Percentiles rank a stretch among this genome's conserved stretches.
phyloP scores from a whole-genome alignment of 2,797 vertebrate species.

The Halcyon leucocephala region DNA sequence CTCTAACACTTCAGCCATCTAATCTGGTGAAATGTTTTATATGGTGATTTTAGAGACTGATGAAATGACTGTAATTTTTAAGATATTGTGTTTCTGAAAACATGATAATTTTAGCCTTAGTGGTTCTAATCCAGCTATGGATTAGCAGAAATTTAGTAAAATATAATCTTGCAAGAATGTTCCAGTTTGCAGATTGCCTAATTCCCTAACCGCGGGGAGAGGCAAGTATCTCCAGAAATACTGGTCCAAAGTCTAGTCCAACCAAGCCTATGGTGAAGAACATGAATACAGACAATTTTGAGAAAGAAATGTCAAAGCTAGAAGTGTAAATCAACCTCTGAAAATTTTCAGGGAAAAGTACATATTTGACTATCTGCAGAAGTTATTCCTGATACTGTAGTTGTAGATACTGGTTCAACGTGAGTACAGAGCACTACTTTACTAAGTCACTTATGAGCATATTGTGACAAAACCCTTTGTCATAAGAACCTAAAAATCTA shows the following conservation, averaged over 20 bases:
- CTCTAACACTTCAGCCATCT: not conserved
- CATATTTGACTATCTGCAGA: constrained; percentile 9
- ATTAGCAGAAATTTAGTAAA: not conserved
- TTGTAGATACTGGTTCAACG: fast-evolving
- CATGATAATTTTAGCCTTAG: not conserved
- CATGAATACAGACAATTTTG: not conserved
- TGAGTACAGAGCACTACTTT: not conserved
- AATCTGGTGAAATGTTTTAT: not conserved
- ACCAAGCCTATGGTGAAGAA: not conserved
- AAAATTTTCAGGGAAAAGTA: not conserved
- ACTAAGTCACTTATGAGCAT: not conserved
- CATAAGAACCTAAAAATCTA: not conserved
- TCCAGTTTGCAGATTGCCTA: not conserved
- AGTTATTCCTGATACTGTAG: not conserved
- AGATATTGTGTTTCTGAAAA: not conserved
- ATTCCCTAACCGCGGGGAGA: not conserved
- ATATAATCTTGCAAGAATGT: not conserved
- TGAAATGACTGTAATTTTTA: not conserved
- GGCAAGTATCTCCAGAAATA: not conserved
- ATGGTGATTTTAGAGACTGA: not conserved
- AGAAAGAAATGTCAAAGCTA: not conserved
- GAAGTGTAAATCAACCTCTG: not conserved
- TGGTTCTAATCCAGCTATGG: not conserved
- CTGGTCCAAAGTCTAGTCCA: not conserved
- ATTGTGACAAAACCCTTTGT: not conserved